A percentile compares a stretch with the other conserved stretches of the same genome.
phyloP scores from a whole-genome alignment of 2,888 invertebrate genomes.

The Cephus runcator region DNA sequence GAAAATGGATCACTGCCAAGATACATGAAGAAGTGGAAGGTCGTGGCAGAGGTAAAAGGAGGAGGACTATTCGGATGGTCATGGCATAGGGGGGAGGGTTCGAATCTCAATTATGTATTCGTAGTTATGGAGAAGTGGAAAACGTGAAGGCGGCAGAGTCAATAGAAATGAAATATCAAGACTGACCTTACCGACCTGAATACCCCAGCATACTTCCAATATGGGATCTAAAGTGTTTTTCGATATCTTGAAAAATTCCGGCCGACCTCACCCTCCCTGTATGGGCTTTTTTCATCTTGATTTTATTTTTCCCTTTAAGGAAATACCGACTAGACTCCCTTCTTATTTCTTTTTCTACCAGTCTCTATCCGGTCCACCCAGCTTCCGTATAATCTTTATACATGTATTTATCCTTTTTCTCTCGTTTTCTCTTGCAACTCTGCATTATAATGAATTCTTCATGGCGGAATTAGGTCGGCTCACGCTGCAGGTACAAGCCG shows the following conservation, averaged over 20 bases:
- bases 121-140: conserved; percentile 30
- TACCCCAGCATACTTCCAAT: conserved; percentile 35
- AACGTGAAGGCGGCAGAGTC: conserved; percentile 28
- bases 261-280: conserved; percentile 3
- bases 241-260: conserved; percentile 51
- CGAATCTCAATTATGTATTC: conserved; percentile 51
- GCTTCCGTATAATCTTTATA: background rate
- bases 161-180: conserved; percentile 54
- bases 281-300: conserved; percentile 25
- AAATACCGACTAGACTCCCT: background rate
- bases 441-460: background rate
- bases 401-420: background rate
- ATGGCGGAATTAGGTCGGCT: background rate
- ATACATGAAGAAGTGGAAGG: conserved; percentile 3
- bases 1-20: conserved; percentile 13
- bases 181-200: conserved; percentile 26
- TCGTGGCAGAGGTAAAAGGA: background rate
- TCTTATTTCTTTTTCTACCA: background rate
- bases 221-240: conserved; percentile 51
- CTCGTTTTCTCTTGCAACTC: background rate
- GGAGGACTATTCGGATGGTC: background rate
- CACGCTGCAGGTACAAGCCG: background rate
- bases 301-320: conserved; percentile 33
- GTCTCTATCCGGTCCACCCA: background rate
- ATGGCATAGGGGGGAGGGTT: background rate